A percentile compares a stretch with the other conserved stretches of the same genome.
phyloP scores from a whole-genome alignment of 2,113 vertebrate species.

The Psittacara wagleri region DNA sequence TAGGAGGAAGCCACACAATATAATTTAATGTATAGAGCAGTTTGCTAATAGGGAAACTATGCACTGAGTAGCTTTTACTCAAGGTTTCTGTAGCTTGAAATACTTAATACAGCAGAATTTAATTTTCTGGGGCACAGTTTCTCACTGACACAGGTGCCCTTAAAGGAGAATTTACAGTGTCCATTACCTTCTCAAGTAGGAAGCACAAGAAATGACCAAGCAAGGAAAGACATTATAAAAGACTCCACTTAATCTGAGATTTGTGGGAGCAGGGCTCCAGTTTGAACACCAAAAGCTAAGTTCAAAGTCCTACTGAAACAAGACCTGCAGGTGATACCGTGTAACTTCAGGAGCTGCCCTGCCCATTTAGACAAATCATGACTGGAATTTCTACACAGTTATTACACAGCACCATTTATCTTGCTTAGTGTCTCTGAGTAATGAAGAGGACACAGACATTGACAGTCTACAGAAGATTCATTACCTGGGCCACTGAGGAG shows the following conservation, averaged over 20 bases:
- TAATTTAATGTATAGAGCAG: neutral
- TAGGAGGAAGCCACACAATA: neutral
- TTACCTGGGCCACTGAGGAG: neutral
- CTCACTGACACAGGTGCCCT: slow-evolving; percentile 15
- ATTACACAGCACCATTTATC: neutral
- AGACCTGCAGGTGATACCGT: neutral
- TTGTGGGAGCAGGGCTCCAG: neutral
- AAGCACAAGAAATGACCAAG: neutral
- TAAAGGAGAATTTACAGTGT: neutral
- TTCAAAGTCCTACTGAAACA: neutral
- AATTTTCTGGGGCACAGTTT: neutral
- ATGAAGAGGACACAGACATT: neutral
- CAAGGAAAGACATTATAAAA: neutral
- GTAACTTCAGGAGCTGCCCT: neutral
- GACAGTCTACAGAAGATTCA: slow-evolving; percentile 16
- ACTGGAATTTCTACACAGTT: neutral
- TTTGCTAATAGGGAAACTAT: neutral
- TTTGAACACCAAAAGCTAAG: neutral
- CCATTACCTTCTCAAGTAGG: slow-evolving; percentile 20
- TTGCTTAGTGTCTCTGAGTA: neutral
- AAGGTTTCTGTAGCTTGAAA: neutral
- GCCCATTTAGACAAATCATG: neutral
- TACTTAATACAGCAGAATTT: slow-evolving; percentile 24
- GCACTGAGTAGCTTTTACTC: neutral
- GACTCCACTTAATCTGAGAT: slow-evolving; percentile 10